phyloP scores from a whole-genome alignment of 1,140 invertebrate species.

The Solenopsis fugax region DNA sequence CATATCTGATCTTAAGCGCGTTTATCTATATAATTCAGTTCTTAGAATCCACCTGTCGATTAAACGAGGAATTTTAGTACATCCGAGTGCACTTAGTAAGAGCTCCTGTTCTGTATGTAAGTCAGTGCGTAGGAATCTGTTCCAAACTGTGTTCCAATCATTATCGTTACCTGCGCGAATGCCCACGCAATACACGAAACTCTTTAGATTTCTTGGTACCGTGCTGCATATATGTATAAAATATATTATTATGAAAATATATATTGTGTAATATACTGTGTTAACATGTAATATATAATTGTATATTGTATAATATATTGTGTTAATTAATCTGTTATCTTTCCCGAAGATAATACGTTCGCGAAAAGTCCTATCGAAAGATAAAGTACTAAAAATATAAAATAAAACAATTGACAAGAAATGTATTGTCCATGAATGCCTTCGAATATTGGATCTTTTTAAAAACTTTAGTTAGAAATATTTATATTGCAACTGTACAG shows the following conservation, averaged over 20 bases:
- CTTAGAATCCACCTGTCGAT: conserved; percentile 76
- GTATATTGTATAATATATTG: too few species aligned
- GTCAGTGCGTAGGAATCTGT: conserved; percentile 67
- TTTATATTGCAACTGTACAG: neutral
- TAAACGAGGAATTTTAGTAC: conserved; percentile 66
- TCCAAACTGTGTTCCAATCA: conserved; percentile 73
- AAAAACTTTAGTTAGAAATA: neutral
- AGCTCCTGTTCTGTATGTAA: conserved; percentile 78
- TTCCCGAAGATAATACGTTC: neutral
- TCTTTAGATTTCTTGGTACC: conserved; percentile 74
- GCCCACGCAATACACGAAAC: conserved; percentile 77
- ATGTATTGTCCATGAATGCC: neutral
- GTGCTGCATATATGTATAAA: conserved; percentile 9
- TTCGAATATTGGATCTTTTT: neutral
- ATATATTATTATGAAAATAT: neutral
- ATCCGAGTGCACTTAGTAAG: conserved; percentile 75
- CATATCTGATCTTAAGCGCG: neutral
- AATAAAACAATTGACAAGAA: neutral
- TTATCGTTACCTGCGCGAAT: conserved; percentile 64
- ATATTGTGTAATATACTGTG: too few species aligned
- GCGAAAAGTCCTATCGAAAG: neutral
- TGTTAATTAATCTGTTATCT: neutral
- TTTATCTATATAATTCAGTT: neutral
- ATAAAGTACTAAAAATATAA: neutral
- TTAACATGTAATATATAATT: too few species aligned